Percentiles rank a stretch among this genome's conserved stretches.
Evolutionary conservation across 2,797 vertebrate genomes (phyloP).

Genomic region (Artibeus jamaicensis): DNA sequence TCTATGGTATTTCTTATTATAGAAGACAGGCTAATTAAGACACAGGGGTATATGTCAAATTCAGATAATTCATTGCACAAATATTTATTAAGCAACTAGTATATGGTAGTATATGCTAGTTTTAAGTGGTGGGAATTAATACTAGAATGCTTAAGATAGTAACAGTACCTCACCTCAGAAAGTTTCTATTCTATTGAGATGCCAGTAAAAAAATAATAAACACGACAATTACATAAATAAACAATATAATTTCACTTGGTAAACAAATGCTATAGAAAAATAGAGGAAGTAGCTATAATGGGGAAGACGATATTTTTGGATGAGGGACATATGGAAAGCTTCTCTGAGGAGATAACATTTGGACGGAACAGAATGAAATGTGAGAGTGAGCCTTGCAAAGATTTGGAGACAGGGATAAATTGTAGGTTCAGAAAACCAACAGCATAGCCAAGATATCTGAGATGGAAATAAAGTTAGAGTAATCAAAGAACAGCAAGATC

Average conservation of each 20-base stretch:
- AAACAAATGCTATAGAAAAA: background rate
- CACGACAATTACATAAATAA: background rate
- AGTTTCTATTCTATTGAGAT: background rate
- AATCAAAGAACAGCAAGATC: background rate
- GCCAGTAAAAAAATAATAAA: background rate
- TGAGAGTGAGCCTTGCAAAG: background rate
- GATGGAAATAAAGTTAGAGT: background rate
- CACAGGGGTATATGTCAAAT: background rate
- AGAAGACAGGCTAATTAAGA: background rate
- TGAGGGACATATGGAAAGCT: background rate
- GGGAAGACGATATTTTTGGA: background rate
- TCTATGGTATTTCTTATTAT: background rate
- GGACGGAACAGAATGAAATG: background rate
- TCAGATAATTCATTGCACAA: background rate
- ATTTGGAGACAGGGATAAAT: background rate
- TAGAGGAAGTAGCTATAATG: background rate
- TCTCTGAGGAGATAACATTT: background rate
- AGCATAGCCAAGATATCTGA: background rate
- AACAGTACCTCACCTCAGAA: background rate
- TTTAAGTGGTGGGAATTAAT: background rate
- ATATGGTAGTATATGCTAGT: background rate
- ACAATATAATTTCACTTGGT: background rate
- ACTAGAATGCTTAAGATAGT: background rate
- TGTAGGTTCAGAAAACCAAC: background rate
- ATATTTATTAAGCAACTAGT: background rate